These are phyloP conservation scores for Merluccius polli DNA, from an alignment of 2,797 vertebrate genomes.

Conservation along the genomic window DNA sequence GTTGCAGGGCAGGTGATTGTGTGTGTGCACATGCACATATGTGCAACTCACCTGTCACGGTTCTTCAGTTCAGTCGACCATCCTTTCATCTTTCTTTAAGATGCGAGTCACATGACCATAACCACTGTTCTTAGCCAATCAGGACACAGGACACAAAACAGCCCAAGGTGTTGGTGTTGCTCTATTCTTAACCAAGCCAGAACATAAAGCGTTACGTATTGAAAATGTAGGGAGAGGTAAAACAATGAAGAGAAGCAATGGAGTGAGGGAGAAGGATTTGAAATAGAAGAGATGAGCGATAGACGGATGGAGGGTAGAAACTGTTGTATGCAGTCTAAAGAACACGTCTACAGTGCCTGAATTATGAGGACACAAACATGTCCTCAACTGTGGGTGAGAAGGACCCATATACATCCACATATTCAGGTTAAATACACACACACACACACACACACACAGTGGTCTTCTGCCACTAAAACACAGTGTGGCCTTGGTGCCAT, in stretches of 20 bases:
- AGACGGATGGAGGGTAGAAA: too few species aligned
- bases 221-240: too few species aligned
- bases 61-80: too few species aligned
- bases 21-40: neutral
- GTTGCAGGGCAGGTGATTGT: too few species aligned
- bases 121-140: neutral
- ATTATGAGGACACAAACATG: neutral
- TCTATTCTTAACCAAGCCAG: too few species aligned
- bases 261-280: neutral
- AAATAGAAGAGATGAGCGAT: too few species aligned
- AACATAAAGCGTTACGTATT: too few species aligned
- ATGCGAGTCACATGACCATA: neutral
- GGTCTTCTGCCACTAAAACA: slow-evolving; percentile 37
- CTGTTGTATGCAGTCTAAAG: too few species aligned
- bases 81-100: neutral
- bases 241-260: neutral
- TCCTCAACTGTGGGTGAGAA: too few species aligned
- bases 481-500: slow-evolving; percentile 30
- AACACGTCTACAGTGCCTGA: neutral
- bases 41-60: neutral
- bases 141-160: neutral
- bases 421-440: slow-evolving; percentile 15
- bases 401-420: neutral
- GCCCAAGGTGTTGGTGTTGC: neutral
- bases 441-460: slow-evolving; percentile 17